Percentiles rank a stretch among this genome's conserved stretches.
Evolutionary conservation across 2,797 vertebrate genomes (phyloP).

Genomic region (Acrossocheilus wenchowensis): DNA sequence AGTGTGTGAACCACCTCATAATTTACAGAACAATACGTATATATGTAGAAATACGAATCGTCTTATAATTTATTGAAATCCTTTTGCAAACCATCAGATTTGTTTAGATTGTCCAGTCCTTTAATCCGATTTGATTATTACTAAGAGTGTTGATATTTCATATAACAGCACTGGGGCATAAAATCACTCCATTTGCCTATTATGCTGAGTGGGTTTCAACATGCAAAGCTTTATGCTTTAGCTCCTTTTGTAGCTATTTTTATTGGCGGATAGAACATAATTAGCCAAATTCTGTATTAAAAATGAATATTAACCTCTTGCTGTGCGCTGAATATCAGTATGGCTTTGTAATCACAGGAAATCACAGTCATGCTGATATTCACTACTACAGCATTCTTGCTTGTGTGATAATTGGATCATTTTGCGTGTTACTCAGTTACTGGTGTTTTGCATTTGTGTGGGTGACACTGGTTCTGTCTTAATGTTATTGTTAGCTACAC

Average conservation of each 20-base stretch:
- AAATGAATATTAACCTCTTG: neutral
- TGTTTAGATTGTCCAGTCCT: neutral
- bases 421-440: neutral
- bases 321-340: neutral
- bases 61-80: neutral
- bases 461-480: slow-evolving; percentile 5
- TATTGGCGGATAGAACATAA: neutral
- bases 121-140: neutral
- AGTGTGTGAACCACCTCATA: neutral
- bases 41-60: neutral
- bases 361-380: slow-evolving; percentile 19
- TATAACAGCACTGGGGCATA: neutral
- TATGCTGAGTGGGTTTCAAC: neutral
- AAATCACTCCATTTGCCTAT: neutral
- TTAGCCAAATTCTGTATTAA: neutral
- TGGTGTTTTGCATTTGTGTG: slow-evolving; percentile 18
- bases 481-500: slow-evolving; percentile 1
- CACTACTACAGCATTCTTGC: neutral
- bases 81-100: neutral
- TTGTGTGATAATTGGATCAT: neutral
- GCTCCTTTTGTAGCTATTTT: neutral
- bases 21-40: neutral
- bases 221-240: neutral
- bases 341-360: neutral
- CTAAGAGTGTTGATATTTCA: slow-evolving; percentile 1